phyloP scores from a whole-genome alignment of 2,113 vertebrate genomes.

The Neomonachus schauinslandi region DNA sequence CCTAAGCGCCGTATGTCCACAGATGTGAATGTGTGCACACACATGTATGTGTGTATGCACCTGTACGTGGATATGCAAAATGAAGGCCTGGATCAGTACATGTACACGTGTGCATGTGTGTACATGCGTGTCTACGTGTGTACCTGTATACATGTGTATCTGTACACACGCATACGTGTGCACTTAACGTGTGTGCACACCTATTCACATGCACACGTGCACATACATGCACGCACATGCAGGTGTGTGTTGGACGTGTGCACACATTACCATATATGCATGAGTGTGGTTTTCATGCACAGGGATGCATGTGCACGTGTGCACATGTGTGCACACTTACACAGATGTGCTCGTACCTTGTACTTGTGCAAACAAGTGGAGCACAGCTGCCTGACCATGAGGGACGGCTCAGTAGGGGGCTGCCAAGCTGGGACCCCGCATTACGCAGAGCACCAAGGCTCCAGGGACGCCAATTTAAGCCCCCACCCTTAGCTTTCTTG shows the following conservation, averaged over 20 bases:
- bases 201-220: neutral
- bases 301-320: rapidly evolving
- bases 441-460: rapidly evolving
- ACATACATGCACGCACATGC: rapidly evolving
- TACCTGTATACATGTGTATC: neutral
- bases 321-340: neutral
- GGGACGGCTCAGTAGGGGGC: neutral
- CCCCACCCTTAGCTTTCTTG: neutral
- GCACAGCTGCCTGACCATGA: neutral
- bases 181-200: too few species aligned
- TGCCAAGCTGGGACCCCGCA: neutral
- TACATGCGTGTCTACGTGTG: rapidly evolving
- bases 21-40: neutral
- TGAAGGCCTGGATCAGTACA: rapidly evolving
- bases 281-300: too few species aligned
- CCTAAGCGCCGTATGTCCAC: neutral
- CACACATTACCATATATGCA: rapidly evolving
- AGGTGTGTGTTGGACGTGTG: neutral
- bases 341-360: rapidly evolving
- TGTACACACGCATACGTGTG: neutral
- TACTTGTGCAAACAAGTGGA: too few species aligned
- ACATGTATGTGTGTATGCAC: neutral
- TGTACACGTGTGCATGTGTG: rapidly evolving
- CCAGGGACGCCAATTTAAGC: neutral
- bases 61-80: rapidly evolving